Percentiles rank a stretch among this genome's conserved stretches.
These are phyloP conservation scores for Toxotes jaculatrix DNA, from an alignment of 2,113 vertebrate species.

Conservation along the genomic window DNA sequence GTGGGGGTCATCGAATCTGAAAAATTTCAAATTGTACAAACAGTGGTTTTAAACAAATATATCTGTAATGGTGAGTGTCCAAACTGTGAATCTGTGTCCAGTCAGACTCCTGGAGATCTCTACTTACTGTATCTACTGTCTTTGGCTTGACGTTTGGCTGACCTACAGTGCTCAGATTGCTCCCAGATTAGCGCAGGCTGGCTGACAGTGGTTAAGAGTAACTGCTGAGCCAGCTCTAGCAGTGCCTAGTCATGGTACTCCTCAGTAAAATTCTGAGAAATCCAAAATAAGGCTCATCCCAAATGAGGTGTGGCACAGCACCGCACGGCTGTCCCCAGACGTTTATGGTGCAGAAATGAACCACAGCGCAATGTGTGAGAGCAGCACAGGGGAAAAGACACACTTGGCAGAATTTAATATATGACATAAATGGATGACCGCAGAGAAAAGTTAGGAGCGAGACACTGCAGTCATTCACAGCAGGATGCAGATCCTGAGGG, in stretches of 20 bases:
- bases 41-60: not conserved
- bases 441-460: slow-evolving; percentile 4
- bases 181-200: slow-evolving; percentile 45
- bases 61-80: not conserved
- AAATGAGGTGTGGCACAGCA: slow-evolving; percentile 38
- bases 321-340: not conserved
- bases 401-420: slow-evolving; percentile 32
- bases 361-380: not conserved
- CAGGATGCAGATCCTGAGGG: slow-evolving; percentile 1
- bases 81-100: not conserved
- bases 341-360: slow-evolving; percentile 15
- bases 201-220: not conserved
- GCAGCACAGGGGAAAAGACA: slow-evolving; percentile 4
- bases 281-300: slow-evolving; percentile 14
- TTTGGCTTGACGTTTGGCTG: slow-evolving; percentile 20
- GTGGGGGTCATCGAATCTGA: no score
- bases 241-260: not conserved
- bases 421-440: slow-evolving; percentile 16
- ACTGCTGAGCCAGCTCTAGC: slow-evolving; percentile 7
- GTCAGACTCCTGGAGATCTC: slow-evolving; percentile 3
- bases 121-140: not conserved
- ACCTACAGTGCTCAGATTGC: slow-evolving; percentile 24
- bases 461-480: slow-evolving; percentile 9
- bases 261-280: slow-evolving; percentile 26
- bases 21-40: not conserved